Conservation (phyloP, 2,113 vertebrate genomes). For the Tachuris rubrigastra region DNA sequence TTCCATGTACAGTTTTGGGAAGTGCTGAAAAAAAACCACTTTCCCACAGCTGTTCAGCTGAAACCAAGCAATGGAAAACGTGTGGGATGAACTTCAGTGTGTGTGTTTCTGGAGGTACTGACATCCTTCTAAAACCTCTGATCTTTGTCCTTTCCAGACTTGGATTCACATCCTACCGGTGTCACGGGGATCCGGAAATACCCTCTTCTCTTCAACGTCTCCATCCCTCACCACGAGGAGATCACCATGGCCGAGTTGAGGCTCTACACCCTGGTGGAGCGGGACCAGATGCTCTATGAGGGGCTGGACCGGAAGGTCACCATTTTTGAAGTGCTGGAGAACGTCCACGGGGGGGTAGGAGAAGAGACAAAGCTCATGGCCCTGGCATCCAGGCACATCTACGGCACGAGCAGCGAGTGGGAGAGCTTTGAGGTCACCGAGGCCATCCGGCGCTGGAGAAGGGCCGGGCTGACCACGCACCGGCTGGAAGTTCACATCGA, state of each 20-base stretch:
- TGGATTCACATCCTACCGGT: constrained; percentile 76
- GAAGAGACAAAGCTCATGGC: constrained; percentile 68
- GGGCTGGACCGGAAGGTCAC: constrained; percentile 90
- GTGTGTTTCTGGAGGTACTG: not conserved
- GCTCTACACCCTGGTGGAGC: constrained; percentile 89
- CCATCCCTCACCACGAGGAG: constrained; percentile 91
- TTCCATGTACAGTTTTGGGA: not conserved
- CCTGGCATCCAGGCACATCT: constrained; percentile 87
- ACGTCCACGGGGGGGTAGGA: not conserved
- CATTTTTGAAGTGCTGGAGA: constrained; percentile 81
- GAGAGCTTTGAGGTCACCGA: constrained; percentile 91
- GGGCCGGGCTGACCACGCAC: constrained; percentile 81
- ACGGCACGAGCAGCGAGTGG: constrained; percentile 87
- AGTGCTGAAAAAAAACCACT: not conserved
- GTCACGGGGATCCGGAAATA: constrained; percentile 82
- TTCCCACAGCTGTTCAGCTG: not conserved
- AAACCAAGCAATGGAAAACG: not conserved
- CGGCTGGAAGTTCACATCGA: constrained; percentile 90
- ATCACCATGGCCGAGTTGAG: constrained; percentile 90
- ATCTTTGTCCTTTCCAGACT: constrained; percentile 74
- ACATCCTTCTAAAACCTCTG: not conserved
- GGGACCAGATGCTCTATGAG: constrained; percentile 82
- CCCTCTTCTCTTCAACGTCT: constrained; percentile 92
- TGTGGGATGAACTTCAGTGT: not conserved
- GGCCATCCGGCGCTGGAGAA: constrained; percentile 84